Base-by-base conservation (phyloP, 1,140 invertebrate species). In the Diabrotica virgifera region DNA sequence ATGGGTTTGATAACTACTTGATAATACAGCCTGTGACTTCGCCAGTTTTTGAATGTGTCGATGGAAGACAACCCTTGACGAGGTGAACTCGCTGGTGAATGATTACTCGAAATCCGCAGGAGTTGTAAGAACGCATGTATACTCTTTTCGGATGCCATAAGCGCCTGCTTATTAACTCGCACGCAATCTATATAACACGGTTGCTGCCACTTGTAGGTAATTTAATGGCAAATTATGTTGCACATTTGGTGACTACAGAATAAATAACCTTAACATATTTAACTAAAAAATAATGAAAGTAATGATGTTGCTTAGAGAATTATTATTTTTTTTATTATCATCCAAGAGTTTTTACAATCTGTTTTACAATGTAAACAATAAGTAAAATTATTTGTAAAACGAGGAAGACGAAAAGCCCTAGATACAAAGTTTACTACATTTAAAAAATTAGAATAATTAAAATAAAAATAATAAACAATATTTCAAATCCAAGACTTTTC, bases 121-220 rank as follows among this genome's bases (percentile, higher is more conserved):
- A 60, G 46, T 51, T 60, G 52, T 24, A 40, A 60, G 52, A 60
- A 60, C 14, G 46, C 14, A 36, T 60, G 40, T 46, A 46, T n/a
- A 46, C 40, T 35, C 14, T 54, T 64, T 68, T 68, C 59, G 58
- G 38, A 61, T 62, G 36, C 54, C 13, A 57, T 57, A 66, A 71
- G 67, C 70, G 70, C 67, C 67, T 69, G 64, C 67, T 71, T 71
- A 71, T 71, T 71, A 68, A 62, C 52, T 36, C 59, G 55, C 70
- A 71, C 70, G 70, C 70, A 71, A 71, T 66, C 67, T 55, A 59
- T 62, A 57, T 60, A 68, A 67, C 69, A 68, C 66, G 63, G 63
- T 58, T 50, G 24, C 66, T 70, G 66, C 60, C 69, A 68, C 60
- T 67, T 57, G 65, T 63, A 59, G 52, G 67, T 69, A 56, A 64